These are phyloP conservation scores for Mythimna pallens DNA, from an alignment of 2,888 invertebrate species.

Conservation along the genomic window DNA sequence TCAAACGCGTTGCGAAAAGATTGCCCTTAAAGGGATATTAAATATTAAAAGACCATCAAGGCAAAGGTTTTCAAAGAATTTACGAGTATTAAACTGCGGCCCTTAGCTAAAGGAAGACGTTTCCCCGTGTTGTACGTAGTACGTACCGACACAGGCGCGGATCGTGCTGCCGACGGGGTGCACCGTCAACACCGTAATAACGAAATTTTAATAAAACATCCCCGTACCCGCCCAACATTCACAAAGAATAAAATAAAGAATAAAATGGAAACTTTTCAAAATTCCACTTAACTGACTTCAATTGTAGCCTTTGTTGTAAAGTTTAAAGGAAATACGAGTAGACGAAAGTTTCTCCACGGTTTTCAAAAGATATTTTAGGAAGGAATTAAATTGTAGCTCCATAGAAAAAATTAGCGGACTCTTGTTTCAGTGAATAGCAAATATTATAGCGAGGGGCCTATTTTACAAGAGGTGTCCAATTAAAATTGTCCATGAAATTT, in stretches of 20 bases:
- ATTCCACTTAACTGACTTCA: constrained; percentile 75
- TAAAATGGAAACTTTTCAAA: constrained; percentile 74
- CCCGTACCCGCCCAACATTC: constrained; percentile 69
- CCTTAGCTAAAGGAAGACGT: constrained; percentile 76
- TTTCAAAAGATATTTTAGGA: constrained; percentile 64
- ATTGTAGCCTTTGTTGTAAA: constrained; percentile 76
- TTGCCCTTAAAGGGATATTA: constrained; percentile 84
- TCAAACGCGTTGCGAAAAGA: constrained; percentile 71
- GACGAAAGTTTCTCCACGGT: constrained; percentile 66
- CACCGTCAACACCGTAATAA: constrained; percentile 81
- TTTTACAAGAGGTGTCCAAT: constrained; percentile 76
- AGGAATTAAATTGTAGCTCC: constrained; percentile 60
- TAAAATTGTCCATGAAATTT: constrained; percentile 76
- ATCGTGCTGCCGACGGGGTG: constrained; percentile 55
- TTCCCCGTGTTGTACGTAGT: constrained; percentile 65
- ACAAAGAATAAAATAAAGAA: constrained; percentile 74
- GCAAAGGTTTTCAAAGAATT: constrained; percentile 83
- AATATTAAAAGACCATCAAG: constrained; percentile 86
- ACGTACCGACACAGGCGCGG: constrained; percentile 47
- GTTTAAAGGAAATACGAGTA: constrained; percentile 67
- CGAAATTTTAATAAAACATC: constrained; percentile 86
- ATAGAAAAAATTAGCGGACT: constrained; percentile 67
- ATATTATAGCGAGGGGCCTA: constrained; percentile 62
- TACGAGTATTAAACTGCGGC: constrained; percentile 82
- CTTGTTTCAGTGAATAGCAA: constrained; percentile 65